Evolutionary conservation across 2,888 invertebrate species (phyloP).

Genomic region (Sarcophaga carnaria): DNA sequence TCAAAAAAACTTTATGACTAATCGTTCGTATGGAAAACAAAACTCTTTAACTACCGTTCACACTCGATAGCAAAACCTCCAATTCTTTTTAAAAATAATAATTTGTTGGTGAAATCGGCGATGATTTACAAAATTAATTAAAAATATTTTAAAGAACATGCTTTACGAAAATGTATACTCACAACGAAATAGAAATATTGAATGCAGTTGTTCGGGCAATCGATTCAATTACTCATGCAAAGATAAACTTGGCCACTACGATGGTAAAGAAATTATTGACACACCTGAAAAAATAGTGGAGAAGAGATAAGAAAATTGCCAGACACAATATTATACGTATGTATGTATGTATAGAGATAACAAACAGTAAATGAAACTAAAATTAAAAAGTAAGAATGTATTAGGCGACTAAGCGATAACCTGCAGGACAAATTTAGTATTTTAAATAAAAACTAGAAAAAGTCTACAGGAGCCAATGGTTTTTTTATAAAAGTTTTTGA

Average conservation of each 20-base stretch:
- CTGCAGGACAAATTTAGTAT: no score
- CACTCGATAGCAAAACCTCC: neutral
- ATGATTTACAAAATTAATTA: neutral
- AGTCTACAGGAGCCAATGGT: no score
- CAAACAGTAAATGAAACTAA: neutral
- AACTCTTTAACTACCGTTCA: neutral
- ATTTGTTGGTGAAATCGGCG: neutral
- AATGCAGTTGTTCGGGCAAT: constrained; percentile 24
- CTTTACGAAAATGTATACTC: no score
- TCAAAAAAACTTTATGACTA: constrained; percentile 4
- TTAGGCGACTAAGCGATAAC: no score
- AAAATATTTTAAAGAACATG: neutral
- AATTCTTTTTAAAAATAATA: neutral
- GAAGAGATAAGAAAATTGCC: constrained; percentile 11
- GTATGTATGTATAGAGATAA: neutral
- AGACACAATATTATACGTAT: neutral
- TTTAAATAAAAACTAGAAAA: no score
- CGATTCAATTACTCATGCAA: constrained; percentile 2
- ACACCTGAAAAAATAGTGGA: constrained; percentile 40
- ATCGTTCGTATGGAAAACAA: neutral
- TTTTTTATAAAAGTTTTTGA: no score
- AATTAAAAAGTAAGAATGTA: neutral
- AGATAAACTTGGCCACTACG: constrained; percentile 1
- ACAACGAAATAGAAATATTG: neutral
- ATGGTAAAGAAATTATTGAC: constrained; percentile 23